phyloP scores from a whole-genome alignment of 1,140 invertebrate genomes.

The Macrobrachium nipponense region DNA sequence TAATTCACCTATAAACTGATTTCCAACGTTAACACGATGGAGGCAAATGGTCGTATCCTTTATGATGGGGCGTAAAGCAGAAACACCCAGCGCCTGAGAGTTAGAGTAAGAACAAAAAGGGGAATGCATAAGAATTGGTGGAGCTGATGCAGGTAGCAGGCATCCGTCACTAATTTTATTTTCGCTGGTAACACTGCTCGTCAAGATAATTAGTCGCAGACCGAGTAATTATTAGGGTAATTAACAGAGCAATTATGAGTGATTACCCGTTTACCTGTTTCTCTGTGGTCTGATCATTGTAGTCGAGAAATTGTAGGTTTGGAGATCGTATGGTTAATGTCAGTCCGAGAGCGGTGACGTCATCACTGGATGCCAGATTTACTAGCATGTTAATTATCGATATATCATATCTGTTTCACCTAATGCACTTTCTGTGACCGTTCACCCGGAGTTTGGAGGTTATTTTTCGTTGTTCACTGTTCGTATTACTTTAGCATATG shows the following conservation, averaged over 20 bases:
- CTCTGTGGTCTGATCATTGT: neutral
- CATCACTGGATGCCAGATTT: neutral
- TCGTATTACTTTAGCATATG: too few species aligned
- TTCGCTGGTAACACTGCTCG: constrained; percentile 42
- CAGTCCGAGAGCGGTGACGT: neutral
- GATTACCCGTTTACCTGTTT: constrained; percentile 31
- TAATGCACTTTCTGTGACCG: too few species aligned
- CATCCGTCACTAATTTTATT: neutral
- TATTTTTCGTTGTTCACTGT: too few species aligned
- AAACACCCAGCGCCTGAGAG: neutral
- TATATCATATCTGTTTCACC: too few species aligned
- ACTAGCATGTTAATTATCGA: too few species aligned
- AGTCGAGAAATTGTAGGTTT: constrained; percentile 1
- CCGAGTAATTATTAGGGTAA: constrained; percentile 56
- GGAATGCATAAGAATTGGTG: neutral
- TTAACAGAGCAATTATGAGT: constrained; percentile 53
- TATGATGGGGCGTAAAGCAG: neutral
- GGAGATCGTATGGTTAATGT: constrained; percentile 1
- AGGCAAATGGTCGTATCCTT: too few species aligned
- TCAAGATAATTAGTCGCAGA: constrained; percentile 55
- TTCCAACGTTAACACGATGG: too few species aligned
- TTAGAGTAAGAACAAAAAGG: neutral
- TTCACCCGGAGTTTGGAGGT: too few species aligned
- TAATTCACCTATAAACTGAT: too few species aligned
- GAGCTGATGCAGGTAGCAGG: neutral